These are phyloP conservation scores for Tringa solitaria DNA, from an alignment of 2,113 vertebrate species.

Conservation along the genomic window DNA sequence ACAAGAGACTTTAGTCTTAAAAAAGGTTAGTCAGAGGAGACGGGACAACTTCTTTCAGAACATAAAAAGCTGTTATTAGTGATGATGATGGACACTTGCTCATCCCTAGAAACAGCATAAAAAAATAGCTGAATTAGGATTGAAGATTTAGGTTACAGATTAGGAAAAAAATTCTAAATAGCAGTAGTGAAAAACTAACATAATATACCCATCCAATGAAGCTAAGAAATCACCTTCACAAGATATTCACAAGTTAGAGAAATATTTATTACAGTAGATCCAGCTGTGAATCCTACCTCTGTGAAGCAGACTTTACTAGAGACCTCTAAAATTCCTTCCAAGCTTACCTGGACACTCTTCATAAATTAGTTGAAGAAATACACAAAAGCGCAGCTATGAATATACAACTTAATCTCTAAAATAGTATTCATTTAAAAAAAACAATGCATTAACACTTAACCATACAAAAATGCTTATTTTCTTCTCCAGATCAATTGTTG, in stretches of 20 bases:
- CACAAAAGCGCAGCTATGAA: background rate
- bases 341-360: background rate
- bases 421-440: background rate
- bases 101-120: background rate
- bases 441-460: background rate
- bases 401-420: background rate
- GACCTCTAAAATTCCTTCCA: background rate
- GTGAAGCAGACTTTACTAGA: background rate
- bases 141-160: background rate
- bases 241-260: background rate
- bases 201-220: background rate
- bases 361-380: background rate
- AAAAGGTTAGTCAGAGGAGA: background rate
- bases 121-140: background rate
- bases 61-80: background rate
- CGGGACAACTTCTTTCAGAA: background rate
- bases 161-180: background rate
- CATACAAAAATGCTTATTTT: background rate
- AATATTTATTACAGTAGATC: background rate
- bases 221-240: background rate
- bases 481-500: background rate
- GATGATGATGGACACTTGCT: background rate
- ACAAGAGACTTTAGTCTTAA: background rate
- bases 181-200: background rate
- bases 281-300: background rate